Conservation (phyloP, 2,113 vertebrate genomes). For the Nesoenas mayeri region DNA sequence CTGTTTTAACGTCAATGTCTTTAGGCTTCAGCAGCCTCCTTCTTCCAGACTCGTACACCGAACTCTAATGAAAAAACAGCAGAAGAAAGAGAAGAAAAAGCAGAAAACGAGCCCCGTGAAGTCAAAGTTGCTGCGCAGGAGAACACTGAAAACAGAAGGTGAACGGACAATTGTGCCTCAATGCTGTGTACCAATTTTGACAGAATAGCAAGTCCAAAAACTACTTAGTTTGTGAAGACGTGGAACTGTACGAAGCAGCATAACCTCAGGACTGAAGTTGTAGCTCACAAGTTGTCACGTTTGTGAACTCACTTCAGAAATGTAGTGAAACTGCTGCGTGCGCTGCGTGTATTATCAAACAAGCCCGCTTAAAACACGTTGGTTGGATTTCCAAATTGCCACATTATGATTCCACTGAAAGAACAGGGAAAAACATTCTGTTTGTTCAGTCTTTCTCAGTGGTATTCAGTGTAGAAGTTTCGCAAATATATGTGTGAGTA, state of each 20-base stretch:
- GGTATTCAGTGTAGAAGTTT: neutral
- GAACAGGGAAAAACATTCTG: neutral
- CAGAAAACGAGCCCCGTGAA: neutral
- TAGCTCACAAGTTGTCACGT: neutral
- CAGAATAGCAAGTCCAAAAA: neutral
- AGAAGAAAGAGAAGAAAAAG: constrained; percentile 65
- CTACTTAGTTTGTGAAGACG: neutral
- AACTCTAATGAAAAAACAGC: constrained; percentile 69
- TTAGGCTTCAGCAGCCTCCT: constrained; percentile 76
- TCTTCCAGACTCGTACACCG: constrained; percentile 81
- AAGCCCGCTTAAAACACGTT: neutral
- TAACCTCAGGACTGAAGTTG: neutral
- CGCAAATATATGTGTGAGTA: neutral
- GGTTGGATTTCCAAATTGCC: neutral
- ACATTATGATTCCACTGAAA: neutral
- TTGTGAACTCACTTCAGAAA: neutral
- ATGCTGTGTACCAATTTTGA: neutral
- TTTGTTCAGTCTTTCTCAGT: neutral
- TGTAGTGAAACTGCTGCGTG: neutral
- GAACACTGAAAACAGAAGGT: constrained; percentile 82
- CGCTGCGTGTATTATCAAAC: neutral
- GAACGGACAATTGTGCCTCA: neutral
- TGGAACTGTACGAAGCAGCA: neutral
- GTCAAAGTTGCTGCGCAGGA: constrained; percentile 58
- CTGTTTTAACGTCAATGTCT: neutral